Evolutionary conservation across 2,113 vertebrate species (phyloP).

Genomic region (Solea solea): DNA sequence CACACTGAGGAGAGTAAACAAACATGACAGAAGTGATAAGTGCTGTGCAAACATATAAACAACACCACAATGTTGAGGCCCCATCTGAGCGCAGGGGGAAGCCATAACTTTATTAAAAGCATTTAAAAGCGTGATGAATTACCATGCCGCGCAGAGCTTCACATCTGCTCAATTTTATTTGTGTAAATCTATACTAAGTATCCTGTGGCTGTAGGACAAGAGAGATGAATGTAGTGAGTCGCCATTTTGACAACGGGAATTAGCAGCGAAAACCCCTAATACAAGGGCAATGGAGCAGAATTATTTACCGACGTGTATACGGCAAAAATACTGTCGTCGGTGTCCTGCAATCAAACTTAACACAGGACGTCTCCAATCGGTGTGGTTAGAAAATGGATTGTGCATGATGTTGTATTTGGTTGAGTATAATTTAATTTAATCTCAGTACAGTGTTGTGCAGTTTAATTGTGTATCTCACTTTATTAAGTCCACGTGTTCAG

Average conservation of each 20-base stretch:
- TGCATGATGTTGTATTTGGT: too few relatives aligned
- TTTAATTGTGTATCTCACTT: too few relatives aligned
- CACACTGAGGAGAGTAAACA: constrained; percentile 79
- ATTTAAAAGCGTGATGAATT: constrained; percentile 61
- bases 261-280: background rate
- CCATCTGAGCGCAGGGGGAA: constrained; percentile 72
- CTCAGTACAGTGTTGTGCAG: too few relatives aligned
- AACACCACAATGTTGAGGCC: constrained; percentile 63
- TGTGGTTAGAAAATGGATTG: too few relatives aligned
- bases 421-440: too few relatives aligned
- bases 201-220: constrained; percentile 18
- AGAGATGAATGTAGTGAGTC: constrained; percentile 20
- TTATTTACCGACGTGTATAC: background rate
- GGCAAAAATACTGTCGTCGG: background rate
- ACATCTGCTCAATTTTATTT: constrained; percentile 32
- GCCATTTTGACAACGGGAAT: constrained; percentile 11
- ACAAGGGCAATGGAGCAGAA: background rate
- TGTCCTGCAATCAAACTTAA: too few relatives aligned
- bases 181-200: constrained; percentile 40
- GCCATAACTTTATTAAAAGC: constrained; percentile 76
- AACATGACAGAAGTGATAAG: constrained; percentile 85
- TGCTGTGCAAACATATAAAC: constrained; percentile 84
- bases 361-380: background rate
- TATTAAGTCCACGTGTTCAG: too few relatives aligned
- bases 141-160: constrained; percentile 13